Percentiles rank a stretch among this genome's conserved stretches.
These are phyloP conservation scores for Thamnophis sirtalis DNA, from an alignment of 2,113 vertebrate genomes.

Conservation along the genomic window DNA sequence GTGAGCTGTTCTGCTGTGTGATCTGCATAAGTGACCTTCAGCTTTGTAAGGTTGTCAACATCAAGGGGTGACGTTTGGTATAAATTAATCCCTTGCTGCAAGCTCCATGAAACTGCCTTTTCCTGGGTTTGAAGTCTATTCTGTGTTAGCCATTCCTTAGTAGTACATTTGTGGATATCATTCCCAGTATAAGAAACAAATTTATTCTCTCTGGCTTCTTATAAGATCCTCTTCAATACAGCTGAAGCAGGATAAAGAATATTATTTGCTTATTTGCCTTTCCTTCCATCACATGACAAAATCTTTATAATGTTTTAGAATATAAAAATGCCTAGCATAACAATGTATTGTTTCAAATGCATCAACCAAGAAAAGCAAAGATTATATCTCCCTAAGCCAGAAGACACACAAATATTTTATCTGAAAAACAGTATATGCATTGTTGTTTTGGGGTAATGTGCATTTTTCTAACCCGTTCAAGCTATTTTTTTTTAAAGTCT, in stretches of 20 bases:
- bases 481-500: not conserved
- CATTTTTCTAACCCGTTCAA: not conserved
- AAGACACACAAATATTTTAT: not conserved
- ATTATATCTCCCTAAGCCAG: not conserved
- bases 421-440: too few relatives aligned
- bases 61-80: not conserved
- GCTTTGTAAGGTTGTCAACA: conserved; percentile 8
- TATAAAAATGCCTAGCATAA: not conserved
- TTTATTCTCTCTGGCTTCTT: not conserved
- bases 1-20: not conserved
- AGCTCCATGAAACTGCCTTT: conserved; percentile 5
- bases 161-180: conserved; percentile 18
- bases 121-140: conserved; percentile 10
- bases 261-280: not conserved
- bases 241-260: not conserved
- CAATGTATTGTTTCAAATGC: not conserved
- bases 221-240: not conserved
- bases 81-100: conserved; percentile 14
- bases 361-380: not conserved
- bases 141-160: conserved; percentile 37
- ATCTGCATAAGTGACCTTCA: conserved; percentile 33
- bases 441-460: not conserved
- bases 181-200: conserved; percentile 12
- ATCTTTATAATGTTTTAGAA: not conserved
- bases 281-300: not conserved